Conservation (phyloP, 2,888 invertebrate species). For the Schizotus pectinicornis region DNA sequence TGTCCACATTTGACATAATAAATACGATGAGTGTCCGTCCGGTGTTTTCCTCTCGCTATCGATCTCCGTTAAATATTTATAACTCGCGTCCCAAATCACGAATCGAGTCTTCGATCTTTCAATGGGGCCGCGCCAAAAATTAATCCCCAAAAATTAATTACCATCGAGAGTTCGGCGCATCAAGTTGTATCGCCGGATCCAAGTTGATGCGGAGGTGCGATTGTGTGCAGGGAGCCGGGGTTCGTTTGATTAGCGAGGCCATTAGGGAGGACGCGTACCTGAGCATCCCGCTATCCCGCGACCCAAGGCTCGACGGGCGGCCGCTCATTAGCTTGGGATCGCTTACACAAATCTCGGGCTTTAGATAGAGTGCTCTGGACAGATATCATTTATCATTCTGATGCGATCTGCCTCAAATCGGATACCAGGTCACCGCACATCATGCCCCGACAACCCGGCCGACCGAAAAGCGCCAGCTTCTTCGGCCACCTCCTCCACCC, state of each 20-base stretch:
- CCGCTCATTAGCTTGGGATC: slow-evolving; percentile 46
- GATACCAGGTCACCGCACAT: slow-evolving; percentile 31
- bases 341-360: slow-evolving; percentile 47
- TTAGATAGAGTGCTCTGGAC: slow-evolving; percentile 49
- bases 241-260: slow-evolving; percentile 43
- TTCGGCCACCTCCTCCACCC: background rate
- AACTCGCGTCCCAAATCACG: slow-evolving; percentile 2
- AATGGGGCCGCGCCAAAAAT: no score
- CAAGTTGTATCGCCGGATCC: background rate
- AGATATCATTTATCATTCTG: slow-evolving; percentile 51
- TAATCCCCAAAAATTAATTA: background rate
- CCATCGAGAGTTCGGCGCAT: background rate
- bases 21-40: slow-evolving; percentile 15
- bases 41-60: slow-evolving; percentile 16
- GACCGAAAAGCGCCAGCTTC: background rate
- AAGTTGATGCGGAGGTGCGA: background rate
- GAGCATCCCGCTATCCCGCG: slow-evolving; percentile 26
- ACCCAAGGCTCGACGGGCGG: slow-evolving; percentile 36
- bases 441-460: slow-evolving; percentile 1
- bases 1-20: slow-evolving; percentile 46
- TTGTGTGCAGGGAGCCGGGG: background rate
- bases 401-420: slow-evolving; percentile 33
- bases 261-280: slow-evolving; percentile 37
- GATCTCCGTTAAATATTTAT: slow-evolving; percentile 28
- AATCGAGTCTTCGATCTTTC: background rate